Evolutionary conservation across 2,113 vertebrate genomes (phyloP), one percentile per base, ranked within the genome.

Genomic region (Pholis gunnellus): DNA sequence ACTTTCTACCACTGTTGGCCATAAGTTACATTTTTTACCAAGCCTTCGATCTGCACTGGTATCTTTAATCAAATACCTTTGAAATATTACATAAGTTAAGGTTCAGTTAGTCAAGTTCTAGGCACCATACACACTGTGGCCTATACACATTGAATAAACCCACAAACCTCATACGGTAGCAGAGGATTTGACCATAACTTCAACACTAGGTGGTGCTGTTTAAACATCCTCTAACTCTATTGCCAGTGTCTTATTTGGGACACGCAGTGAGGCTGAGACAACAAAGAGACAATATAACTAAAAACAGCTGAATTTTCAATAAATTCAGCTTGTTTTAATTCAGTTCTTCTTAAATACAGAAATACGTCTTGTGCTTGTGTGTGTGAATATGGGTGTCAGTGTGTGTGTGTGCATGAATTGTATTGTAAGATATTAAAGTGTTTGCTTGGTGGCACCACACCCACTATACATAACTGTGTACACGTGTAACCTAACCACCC

Each of bases 181-280:
- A 34, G 65, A 8, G 8, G 5, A 27, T 59, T 15, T 67, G 9
- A 64, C 7, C 3, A 0, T 1, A 56, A 11, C 3, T 18, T 60
- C 1, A 75, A 67, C 90, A 84, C 83, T 46, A 73, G 89, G 74
- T 85, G 92, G 88, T 2, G 65, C 0, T 72, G 54, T 84, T 87
- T 72, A 13, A 69, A 42, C 42, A 68, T 3, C 18, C 20, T 75
- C 14, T 5, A n/a, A 22, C 71, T 29, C 6, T 27, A 54, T 5
- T 27, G 20, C 25, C 15, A 13, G 1, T 4, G 3, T 59, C 11
- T 20, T 1, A 20, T 27, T 11, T 18, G 4, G 25, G 57, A 13
- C 20, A 11, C 27, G 68, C 4, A 38, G 14, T 18, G 13, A 59
- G 15, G 3, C 25, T 0, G 3, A 64, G 0, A 42, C 56, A 20